Conservation (phyloP, 2,113 vertebrate genomes). For the Paratilapia polleni region DNA sequence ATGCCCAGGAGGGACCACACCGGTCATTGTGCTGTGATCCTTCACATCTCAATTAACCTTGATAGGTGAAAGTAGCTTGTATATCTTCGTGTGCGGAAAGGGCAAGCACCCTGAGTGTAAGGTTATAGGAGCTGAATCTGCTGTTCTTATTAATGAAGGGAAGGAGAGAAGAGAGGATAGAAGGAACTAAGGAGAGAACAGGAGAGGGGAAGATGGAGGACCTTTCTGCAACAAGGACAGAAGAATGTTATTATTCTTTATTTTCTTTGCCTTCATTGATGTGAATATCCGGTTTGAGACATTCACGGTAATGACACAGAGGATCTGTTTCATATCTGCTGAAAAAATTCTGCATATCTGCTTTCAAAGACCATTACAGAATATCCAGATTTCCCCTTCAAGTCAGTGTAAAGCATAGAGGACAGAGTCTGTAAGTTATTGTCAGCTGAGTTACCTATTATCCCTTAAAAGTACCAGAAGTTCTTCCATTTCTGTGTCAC, state of each 20-base stretch:
- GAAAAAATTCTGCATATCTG: not conserved
- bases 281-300: not conserved
- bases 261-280: not conserved
- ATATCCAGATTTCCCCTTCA: not conserved
- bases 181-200: not conserved
- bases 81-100: not conserved
- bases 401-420: not conserved
- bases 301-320: not conserved
- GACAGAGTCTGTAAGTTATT: slow-evolving; percentile 1
- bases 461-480: not conserved
- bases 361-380: not conserved
- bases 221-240: not conserved
- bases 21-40: not conserved
- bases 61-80: not conserved
- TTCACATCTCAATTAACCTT: slow-evolving; percentile 46
- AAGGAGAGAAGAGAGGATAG: not conserved
- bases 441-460: slow-evolving; percentile 26
- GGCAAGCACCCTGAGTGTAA: not conserved
- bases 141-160: not conserved
- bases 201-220: not conserved
- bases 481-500: slow-evolving; percentile 14
- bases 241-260: not conserved
- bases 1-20: not conserved
- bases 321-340: not conserved
- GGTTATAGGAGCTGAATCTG: not conserved